Evolutionary conservation across 1,140 invertebrate species (phyloP).

Genomic region (Drosophila murphyi): DNA sequence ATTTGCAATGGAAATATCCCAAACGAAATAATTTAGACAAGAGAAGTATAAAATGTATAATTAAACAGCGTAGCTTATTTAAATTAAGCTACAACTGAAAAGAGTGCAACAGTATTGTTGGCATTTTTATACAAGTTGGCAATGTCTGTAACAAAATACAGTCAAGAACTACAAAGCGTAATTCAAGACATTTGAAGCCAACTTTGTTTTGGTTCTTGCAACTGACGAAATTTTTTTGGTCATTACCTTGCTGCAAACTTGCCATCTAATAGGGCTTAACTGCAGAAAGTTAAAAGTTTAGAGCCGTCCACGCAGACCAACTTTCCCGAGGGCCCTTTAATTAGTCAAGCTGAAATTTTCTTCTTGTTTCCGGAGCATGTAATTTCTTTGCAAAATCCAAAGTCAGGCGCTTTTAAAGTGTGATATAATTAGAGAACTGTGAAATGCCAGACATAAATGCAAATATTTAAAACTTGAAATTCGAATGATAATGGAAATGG

Average conservation of each 20-base stretch:
- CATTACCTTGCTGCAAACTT: constrained; percentile 50
- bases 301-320: constrained; percentile 40
- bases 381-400: not conserved
- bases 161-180: constrained; percentile 28
- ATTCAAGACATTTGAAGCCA: constrained; percentile 40
- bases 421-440: not conserved
- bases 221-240: constrained; percentile 20
- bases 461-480: too few relatives aligned
- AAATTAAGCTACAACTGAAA: constrained; percentile 52
- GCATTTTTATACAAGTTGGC: not conserved
- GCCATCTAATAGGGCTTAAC: constrained; percentile 47
- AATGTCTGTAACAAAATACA: constrained; percentile 14
- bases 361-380: not conserved
- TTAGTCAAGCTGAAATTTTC: not conserved
- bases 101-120: constrained; percentile 22
- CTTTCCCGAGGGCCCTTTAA: constrained; percentile 21
- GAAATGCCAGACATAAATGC: too few relatives aligned
- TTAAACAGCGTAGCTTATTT: constrained; percentile 39
- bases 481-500: too few relatives aligned
- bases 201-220: constrained; percentile 12
- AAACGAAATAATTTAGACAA: constrained; percentile 50
- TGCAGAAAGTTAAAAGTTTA: constrained; percentile 58
- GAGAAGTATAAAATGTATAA: constrained; percentile 26
- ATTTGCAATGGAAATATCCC: constrained; percentile 44
- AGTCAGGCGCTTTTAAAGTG: not conserved